phyloP scores from a whole-genome alignment of 2,888 invertebrate species.

The Adelognathus sp. region DNA sequence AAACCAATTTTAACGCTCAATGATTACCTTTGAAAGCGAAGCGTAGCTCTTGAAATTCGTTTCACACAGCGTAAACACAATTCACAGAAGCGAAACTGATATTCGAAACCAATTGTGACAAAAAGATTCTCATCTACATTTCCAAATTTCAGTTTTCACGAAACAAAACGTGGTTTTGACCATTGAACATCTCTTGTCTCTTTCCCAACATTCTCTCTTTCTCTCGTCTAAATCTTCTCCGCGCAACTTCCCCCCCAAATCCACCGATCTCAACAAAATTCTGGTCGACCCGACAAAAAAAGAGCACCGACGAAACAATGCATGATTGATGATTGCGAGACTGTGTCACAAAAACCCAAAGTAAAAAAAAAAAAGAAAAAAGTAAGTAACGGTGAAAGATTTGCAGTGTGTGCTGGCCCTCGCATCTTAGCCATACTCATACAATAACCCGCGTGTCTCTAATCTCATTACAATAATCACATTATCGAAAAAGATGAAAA shows the following conservation, averaged over 20 bases:
- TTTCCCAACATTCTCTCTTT: background rate
- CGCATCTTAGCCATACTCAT: conserved; percentile 53
- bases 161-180: too few species aligned
- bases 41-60: too few species aligned
- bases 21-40: too few species aligned
- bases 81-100: too few species aligned
- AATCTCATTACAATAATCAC: conserved; percentile 13
- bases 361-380: background rate
- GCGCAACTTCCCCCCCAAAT: too few species aligned
- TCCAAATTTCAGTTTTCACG: too few species aligned
- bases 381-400: background rate
- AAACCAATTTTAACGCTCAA: too few species aligned
- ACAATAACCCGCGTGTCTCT: conserved; percentile 38
- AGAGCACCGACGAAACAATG: conserved; percentile 9
- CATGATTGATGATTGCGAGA: conserved; percentile 13
- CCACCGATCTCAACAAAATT: background rate
- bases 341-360: background rate
- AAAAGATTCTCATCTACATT: too few species aligned
- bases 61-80: too few species aligned
- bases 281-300: conserved; percentile 1
- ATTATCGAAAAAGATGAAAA: background rate
- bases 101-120: too few species aligned
- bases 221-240: too few species aligned
- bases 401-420: conserved; percentile 60
- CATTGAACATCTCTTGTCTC: too few species aligned